Conservation (phyloP, 2,888 invertebrate species). For the Leptopilina drosophilae region DNA sequence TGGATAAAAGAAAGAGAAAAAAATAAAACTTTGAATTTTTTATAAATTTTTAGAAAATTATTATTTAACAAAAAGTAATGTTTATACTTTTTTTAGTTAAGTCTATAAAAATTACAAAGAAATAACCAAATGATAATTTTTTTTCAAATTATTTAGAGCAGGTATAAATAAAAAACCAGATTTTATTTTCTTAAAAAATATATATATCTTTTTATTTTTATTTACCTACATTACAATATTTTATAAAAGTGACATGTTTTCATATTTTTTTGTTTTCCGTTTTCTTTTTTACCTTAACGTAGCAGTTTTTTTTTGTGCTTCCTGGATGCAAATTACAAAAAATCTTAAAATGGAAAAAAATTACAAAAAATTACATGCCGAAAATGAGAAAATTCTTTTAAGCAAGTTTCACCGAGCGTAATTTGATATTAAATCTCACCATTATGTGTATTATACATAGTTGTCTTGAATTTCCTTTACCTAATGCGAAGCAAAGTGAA, state of each 20-base stretch:
- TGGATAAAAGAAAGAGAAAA: no score
- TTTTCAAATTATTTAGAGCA: no score
- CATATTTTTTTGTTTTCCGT: background rate
- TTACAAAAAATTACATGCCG: background rate
- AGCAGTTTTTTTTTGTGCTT: background rate
- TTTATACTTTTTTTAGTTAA: no score
- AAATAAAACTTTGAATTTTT: no score
- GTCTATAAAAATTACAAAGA: no score
- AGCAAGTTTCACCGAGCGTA: slow-evolving; percentile 21
- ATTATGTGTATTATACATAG: background rate
- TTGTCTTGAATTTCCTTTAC: background rate
- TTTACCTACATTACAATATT: background rate
- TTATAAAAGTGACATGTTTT: slow-evolving; percentile 7
- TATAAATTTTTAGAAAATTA: no score
- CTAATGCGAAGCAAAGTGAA: slow-evolving; percentile 13
- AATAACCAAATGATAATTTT: no score
- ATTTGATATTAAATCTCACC: slow-evolving; percentile 7
- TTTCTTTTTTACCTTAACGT: background rate
- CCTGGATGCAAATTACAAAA: background rate
- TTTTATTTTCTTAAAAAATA: no score
- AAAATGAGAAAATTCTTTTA: background rate
- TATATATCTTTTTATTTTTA: no score
- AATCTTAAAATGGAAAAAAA: background rate
- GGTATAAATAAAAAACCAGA: no score
- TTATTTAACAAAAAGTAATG: no score